Conservation (phyloP, 2,888 invertebrate genomes). For the Julus scanicus region DNA sequence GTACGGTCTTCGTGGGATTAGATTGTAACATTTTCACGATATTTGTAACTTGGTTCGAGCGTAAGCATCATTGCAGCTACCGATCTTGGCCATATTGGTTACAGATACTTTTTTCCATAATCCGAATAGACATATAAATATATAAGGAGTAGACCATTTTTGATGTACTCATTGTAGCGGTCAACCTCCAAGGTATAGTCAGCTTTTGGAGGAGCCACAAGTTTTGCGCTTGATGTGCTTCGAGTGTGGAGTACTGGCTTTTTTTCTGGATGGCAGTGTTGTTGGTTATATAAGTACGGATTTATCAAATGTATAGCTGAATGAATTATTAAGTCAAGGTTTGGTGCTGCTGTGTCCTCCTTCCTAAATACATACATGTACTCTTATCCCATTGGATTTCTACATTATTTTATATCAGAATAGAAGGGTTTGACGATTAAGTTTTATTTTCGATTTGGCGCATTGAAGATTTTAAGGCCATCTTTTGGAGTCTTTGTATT, state of each 20-base stretch:
- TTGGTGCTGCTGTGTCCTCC: conserved; percentile 41
- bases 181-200: background rate
- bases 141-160: background rate
- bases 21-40: background rate
- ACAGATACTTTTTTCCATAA: background rate
- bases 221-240: background rate
- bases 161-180: background rate
- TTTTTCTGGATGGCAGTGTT: conserved; percentile 41
- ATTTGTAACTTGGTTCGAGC: background rate
- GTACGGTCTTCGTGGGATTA: background rate
- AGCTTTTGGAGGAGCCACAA: background rate
- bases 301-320: conserved; percentile 37
- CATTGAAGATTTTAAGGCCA: background rate
- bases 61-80: background rate
- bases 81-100: background rate
- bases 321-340: conserved; percentile 39
- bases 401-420: conserved; percentile 45
- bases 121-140: background rate
- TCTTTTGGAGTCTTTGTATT: background rate
- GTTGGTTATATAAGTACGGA: conserved; percentile 20
- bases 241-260: background rate
- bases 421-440: background rate
- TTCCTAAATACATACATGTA: background rate
- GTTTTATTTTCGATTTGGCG: background rate
- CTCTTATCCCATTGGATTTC: background rate